Evolutionary conservation across 2,888 invertebrate genomes (phyloP).

Genomic region (Dinocampus coccinellae): DNA sequence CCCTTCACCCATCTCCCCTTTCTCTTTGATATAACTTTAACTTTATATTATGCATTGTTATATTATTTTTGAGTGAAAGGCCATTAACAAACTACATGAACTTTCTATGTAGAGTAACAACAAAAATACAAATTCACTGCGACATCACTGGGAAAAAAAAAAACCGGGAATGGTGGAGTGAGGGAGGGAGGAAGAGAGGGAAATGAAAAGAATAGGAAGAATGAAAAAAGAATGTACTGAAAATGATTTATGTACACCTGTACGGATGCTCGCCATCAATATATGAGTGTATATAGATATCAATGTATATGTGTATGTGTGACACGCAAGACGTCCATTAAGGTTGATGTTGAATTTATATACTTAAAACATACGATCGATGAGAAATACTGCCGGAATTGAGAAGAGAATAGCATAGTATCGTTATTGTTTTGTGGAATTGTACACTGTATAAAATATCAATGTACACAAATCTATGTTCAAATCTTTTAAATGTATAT

Average conservation of each 20-base stretch:
- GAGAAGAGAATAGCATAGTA: conserved; percentile 21
- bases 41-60: not conserved
- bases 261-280: not conserved
- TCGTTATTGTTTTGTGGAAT: conserved; percentile 1
- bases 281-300: not conserved
- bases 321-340: conserved; percentile 63
- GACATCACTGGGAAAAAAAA: no score
- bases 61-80: not conserved
- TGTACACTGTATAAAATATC: conserved; percentile 32
- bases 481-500: conserved; percentile 2
- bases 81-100: not conserved
- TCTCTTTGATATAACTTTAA: no score
- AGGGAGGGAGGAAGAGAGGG: no score
- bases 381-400: conserved; percentile 36
- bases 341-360: conserved; percentile 49
- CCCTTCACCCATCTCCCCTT: no score
- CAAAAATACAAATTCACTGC: not conserved
- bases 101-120: no score
- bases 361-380: conserved; percentile 55
- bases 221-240: not conserved
- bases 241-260: not conserved
- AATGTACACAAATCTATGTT: not conserved
- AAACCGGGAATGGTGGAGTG: no score
- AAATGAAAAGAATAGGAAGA: not conserved
- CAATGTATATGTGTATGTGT: conserved; percentile 24